Conservation (phyloP, 2,113 vertebrate species). For the Syngnathoides biaculeatus region DNA sequence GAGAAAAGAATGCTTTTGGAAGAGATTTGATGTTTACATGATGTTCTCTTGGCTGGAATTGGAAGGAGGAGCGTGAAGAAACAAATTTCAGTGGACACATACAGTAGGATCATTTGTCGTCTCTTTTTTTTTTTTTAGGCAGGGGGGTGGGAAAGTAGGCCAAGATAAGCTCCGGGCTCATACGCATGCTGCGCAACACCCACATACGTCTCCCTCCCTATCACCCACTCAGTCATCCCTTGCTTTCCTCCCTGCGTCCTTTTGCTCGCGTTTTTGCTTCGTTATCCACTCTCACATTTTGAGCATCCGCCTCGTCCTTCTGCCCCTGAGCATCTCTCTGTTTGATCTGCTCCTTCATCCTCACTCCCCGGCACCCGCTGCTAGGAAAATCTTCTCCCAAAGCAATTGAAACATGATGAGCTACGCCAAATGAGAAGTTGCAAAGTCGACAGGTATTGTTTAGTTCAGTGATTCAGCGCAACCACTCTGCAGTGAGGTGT, state of each 20-base stretch:
- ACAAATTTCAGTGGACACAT: slow-evolving; percentile 34
- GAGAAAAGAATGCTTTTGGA: slow-evolving; percentile 3
- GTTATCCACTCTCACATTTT: slow-evolving; percentile 35
- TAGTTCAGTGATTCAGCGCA: background rate
- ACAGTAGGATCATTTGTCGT: slow-evolving; percentile 29
- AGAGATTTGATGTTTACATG: background rate
- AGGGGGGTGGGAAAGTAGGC: slow-evolving; percentile 58
- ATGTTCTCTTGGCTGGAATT: slow-evolving; percentile 28
- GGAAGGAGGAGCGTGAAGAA: slow-evolving; percentile 25
- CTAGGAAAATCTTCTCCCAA: slow-evolving; percentile 23
- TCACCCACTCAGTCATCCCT: slow-evolving; percentile 6
- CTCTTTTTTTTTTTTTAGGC: slow-evolving; percentile 38
- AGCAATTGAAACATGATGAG: background rate
- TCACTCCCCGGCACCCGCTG: slow-evolving; percentile 18
- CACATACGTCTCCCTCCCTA: slow-evolving; percentile 29
- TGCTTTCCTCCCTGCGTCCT: slow-evolving; percentile 24
- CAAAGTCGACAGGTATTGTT: background rate
- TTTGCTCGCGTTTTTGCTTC: slow-evolving; percentile 26
- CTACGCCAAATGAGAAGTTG: background rate
- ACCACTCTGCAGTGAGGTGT: no score
- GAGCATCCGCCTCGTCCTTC: slow-evolving; percentile 30
- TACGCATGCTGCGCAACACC: slow-evolving; percentile 58
- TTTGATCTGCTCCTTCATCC: slow-evolving; percentile 45
- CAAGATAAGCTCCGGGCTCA: slow-evolving; percentile 71
- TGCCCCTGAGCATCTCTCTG: slow-evolving; percentile 29